Evolutionary conservation across 2,888 invertebrate genomes (phyloP).

Genomic region (Beris chalybata): DNA sequence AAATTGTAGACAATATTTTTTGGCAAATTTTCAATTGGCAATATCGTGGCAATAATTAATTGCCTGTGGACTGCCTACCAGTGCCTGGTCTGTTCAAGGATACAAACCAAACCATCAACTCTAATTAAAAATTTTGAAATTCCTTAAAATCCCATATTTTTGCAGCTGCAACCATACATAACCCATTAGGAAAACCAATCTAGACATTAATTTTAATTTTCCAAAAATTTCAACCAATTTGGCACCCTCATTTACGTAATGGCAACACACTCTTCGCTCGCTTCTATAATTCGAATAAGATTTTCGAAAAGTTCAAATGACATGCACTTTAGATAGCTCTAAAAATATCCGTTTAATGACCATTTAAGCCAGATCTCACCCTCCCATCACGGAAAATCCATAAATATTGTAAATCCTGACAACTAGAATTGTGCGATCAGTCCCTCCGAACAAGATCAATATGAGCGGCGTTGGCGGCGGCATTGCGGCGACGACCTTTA

Average conservation of each 20-base stretch:
- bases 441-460: conserved; percentile 17
- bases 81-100: too few species aligned
- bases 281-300: conserved; percentile 19
- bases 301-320: conserved; percentile 30
- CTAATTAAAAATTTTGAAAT: too few species aligned
- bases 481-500: conserved; percentile 13
- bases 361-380: conserved; percentile 38
- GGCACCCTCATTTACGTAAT: conserved; percentile 31
- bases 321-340: conserved; percentile 35
- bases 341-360: conserved; percentile 40
- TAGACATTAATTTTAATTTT: conserved; percentile 28
- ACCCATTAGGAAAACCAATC: conserved; percentile 22
- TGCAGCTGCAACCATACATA: conserved; percentile 28
- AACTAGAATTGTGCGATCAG: conserved; percentile 36
- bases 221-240: conserved; percentile 5
- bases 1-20: too few species aligned
- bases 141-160: conserved; percentile 21
- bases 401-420: conserved; percentile 40
- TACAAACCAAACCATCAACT: too few species aligned
- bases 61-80: too few species aligned
- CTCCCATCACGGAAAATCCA: conserved; percentile 33
- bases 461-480: neutral
- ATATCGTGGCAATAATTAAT: too few species aligned
- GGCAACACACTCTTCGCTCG: conserved; percentile 7
- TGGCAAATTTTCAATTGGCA: too few species aligned